Evolutionary conservation across 2,113 vertebrate species (phyloP).

Genomic region (Anguilla japonica): DNA sequence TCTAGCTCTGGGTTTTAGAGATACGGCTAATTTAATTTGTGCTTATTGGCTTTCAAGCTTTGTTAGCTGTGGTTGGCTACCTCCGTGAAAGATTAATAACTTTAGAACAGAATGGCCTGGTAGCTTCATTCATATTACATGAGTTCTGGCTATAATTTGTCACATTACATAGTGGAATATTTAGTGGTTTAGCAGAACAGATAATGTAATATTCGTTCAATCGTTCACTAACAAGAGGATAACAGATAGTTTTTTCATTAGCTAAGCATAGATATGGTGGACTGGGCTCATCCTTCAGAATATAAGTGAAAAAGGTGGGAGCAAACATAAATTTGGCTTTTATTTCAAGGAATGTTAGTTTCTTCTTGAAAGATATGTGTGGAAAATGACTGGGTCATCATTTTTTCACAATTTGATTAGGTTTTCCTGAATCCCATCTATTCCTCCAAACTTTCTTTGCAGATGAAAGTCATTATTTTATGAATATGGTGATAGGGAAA

Average conservation of each 20-base stretch:
- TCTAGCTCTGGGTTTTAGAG: neutral
- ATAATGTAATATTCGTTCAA: neutral
- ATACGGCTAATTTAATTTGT: neutral
- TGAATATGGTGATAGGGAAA: no score
- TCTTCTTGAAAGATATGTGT: no score
- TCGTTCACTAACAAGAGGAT: neutral
- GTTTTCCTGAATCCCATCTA: no score
- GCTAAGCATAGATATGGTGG: neutral
- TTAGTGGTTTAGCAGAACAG: neutral
- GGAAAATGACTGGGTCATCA: no score
- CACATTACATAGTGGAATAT: neutral
- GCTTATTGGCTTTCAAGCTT: neutral
- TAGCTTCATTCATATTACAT: neutral
- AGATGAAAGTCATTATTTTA: no score
- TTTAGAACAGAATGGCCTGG: neutral
- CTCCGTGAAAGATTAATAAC: neutral
- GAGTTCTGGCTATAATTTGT: neutral
- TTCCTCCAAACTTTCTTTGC: no score
- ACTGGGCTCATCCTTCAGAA: neutral
- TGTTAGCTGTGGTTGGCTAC: neutral
- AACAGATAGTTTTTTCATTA: neutral
- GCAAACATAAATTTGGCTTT: neutral
- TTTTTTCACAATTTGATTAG: no score
- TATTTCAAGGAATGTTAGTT: no score
- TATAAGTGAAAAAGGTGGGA: neutral